Evolutionary conservation across 2,888 invertebrate genomes (phyloP).

Genomic region (Ptychoptera contaminata): DNA sequence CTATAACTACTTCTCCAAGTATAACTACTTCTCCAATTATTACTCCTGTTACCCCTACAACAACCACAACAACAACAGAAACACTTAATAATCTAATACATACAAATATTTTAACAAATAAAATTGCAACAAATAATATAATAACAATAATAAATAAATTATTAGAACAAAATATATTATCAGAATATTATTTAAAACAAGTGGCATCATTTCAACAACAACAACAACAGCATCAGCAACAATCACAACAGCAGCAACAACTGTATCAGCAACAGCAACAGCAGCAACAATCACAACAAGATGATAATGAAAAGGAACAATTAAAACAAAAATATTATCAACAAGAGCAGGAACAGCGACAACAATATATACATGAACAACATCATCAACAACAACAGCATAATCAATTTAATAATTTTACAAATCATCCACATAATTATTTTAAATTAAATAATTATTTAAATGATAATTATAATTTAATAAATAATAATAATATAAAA

Average conservation of each 20-base stretch:
- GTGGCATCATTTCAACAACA: constrained; percentile 13
- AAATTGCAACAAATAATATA: constrained; percentile 17
- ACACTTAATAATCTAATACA: constrained; percentile 16
- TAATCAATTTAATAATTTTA: no score
- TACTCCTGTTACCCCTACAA: no score
- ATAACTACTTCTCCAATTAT: no score
- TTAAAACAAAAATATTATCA: constrained; percentile 4
- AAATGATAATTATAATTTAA: constrained; percentile 1
- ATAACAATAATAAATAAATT: constrained; percentile 17
- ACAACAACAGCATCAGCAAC: background rate
- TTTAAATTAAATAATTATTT: background rate
- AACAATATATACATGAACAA: constrained; percentile 6
- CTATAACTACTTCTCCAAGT: no score
- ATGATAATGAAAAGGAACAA: background rate
- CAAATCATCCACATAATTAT: no score
- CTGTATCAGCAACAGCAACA: constrained; percentile 1
- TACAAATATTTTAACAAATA: constrained; percentile 16
- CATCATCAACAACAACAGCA: background rate
- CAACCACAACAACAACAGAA: constrained; percentile 11
- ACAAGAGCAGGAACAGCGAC: constrained; percentile 9
- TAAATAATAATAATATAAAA: background rate
- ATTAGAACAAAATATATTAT: constrained; percentile 17
- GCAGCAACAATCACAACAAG: background rate
- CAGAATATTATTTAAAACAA: constrained; percentile 17
- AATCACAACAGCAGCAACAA: background rate